phyloP scores from a whole-genome alignment of 1,140 invertebrate species.

The Zaprionus ghesquierei region DNA sequence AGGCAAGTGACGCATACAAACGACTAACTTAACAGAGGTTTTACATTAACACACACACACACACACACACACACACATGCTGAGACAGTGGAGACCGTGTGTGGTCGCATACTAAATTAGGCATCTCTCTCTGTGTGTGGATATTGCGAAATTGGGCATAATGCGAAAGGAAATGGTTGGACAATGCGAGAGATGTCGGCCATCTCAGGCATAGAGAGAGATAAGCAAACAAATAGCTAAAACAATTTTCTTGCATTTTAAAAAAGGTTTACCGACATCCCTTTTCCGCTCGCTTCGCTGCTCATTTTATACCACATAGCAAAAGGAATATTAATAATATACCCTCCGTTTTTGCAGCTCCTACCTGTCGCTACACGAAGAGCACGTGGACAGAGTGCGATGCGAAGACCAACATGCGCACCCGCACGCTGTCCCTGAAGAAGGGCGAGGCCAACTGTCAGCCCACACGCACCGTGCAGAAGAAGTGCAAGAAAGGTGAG shows the following conservation, averaged over 20 bases:
- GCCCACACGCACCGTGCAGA: conserved; percentile 90
- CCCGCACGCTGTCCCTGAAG: conserved; percentile 90
- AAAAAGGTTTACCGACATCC: conserved; percentile 14
- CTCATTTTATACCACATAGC: conserved; percentile 5
- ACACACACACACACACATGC: background rate
- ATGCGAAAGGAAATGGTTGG: conserved; percentile 24
- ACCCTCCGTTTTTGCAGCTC: conserved; percentile 39
- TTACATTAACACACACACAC: conserved; percentile 16
- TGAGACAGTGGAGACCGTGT: background rate
- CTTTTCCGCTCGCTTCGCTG: background rate
- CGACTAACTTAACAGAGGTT: conserved; percentile 36
- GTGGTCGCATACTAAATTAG: conserved; percentile 30
- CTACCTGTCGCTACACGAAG: conserved; percentile 90
- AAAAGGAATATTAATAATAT: conserved; percentile 22
- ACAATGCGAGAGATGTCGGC: conserved; percentile 25
- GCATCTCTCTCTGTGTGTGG: conserved; percentile 20
- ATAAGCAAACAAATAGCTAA: conserved; percentile 24
- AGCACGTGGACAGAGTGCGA: conserved; percentile 94
- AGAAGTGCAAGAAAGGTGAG: conserved; percentile 94
- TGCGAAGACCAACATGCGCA: conserved; percentile 89
- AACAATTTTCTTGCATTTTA: conserved; percentile 36
- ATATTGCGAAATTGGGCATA: conserved; percentile 32
- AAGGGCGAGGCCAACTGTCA: conserved; percentile 91
- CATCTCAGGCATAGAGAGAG: conserved; percentile 6
- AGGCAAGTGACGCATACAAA: conserved; percentile 36